Base-by-base conservation (phyloP, 2,888 invertebrate species). In the Yponomeuta sedellus region DNA sequence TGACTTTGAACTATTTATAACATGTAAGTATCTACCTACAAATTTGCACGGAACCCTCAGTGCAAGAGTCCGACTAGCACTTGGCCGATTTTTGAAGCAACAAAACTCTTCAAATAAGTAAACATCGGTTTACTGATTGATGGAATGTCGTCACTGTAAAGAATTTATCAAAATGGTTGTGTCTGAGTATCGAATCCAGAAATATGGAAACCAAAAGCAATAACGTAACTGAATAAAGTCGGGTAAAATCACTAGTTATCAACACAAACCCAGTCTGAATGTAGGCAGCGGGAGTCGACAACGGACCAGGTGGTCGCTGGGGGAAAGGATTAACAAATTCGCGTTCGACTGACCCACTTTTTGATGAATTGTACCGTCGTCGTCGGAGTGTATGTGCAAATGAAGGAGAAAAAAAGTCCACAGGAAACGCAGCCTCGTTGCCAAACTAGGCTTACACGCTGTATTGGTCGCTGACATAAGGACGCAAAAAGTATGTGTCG, bases 281-380 rank as follows among this genome's bases (percentile, higher is more conserved):
- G 44, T 12, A 52, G 16, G 44, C 44, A 2, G 44, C 44, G 44
- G 16, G 3, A 16, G 12, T 52, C 44, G 44, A 16, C 16, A 39
- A 19, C 62, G 28, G 39, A 28, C 34, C 70, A 70, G 68, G 67
- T 68, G 70, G 68, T 58, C 63, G 40, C 44, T 52, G 44, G 44
- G 66, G 64, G 67, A 39, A n/a, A 19, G 39, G 28, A 19, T 34
- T 39, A 34, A 34, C 28, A 62, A 39, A 34, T 63, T 52, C 44
- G 44, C 12, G 64, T 28, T 65, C 68, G 66, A 65, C 66, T 71
- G 70, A 71, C 70, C 71, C 66, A 69, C 64, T 70, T 74, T 68
- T 64, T 40, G 62, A 58, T 52, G 59, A 22, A 59, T 19, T 59
- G 20, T 11, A 22, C 22, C 6, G 22, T n/a, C 12, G 44, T 11